Evolutionary conservation across 2,888 invertebrate genomes (phyloP), one percentile per base, ranked within the genome.

Genomic region (Cantharis rustica): DNA sequence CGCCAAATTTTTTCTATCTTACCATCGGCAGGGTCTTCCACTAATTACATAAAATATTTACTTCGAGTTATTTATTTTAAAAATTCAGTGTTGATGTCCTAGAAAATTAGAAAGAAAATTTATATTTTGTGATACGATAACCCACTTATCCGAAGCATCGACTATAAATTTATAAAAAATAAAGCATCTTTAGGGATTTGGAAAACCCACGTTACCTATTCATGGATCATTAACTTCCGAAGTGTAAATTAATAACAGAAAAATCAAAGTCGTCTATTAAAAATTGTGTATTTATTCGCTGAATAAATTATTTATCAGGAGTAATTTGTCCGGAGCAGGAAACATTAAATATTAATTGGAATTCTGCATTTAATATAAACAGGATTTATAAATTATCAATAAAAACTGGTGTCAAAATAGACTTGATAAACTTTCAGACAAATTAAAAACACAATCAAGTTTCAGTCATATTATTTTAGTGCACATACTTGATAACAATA

Each of bases 1-100:
- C 71, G 68, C 68, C 62, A 72, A 75, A 75, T 75, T 71, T 71
- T 61, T 64, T 17, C 23, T 10, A 23, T n/a, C 17, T 17, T 27
- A 23, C 15, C 61, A 64, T 7, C n/a, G 47, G 1, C 47, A 47
- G 47, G n/a, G 7, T 47, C 47, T 7, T 47, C 2, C n/a, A 47
- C n/a, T 61, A 72, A 73, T 61, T 26, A 13, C 20, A 68, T 68
- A 75, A 74, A 66, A 70, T 71, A 61, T 68, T 66, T 13, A 16
- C n/a, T 66, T 16, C 64, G 9, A 20, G 10, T 13, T 20, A n/a
- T 66, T 66, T n/a, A 66, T 7, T 66, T 20, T 66, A 66, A 66
- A 66, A 66, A 66, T 66, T 20, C 13, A n/a, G 64, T 20, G n/a
- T 13, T 13, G 26, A n/a, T 66, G 64, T 16, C n/a, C 9, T 20